These are phyloP conservation scores for Microplitis demolitor DNA, from an alignment of 1,140 invertebrate species.

Conservation along the genomic window DNA sequence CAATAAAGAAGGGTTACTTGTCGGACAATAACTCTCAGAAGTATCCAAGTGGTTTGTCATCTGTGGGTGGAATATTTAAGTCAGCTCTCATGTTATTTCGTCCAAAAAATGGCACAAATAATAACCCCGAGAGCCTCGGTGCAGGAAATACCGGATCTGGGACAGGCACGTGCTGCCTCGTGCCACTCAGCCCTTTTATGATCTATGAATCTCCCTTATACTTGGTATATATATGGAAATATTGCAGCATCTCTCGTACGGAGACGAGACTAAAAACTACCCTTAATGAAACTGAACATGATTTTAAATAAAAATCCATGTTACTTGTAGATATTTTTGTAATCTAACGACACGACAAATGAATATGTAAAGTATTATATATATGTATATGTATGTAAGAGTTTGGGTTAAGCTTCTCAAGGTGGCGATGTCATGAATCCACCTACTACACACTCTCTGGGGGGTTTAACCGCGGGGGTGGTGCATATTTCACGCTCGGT, in stretches of 20 bases:
- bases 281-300: constrained; percentile 28
- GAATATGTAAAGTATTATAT: background rate
- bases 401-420: constrained; percentile 39
- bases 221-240: constrained; percentile 51
- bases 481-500: constrained; percentile 62
- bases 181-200: constrained; percentile 47
- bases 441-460: constrained; percentile 39
- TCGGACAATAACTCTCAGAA: constrained; percentile 9
- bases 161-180: constrained; percentile 55
- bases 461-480: constrained; percentile 53
- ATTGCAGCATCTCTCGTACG: constrained; percentile 47
- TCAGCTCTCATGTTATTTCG: background rate
- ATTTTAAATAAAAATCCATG: background rate
- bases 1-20: constrained; percentile 30
- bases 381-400: constrained; percentile 15
- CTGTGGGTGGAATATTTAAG: constrained; percentile 43
- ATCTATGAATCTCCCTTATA: constrained; percentile 50
- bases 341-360: background rate
- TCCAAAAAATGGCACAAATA: background rate
- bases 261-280: constrained; percentile 31
- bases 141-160: constrained; percentile 35
- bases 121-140: constrained; percentile 4
- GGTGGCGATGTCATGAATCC: constrained; percentile 54
- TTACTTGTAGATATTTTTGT: too few relatives aligned
- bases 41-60: constrained; percentile 53